phyloP scores from a whole-genome alignment of 2,888 invertebrate species.

The Ephialtes manifestator region DNA sequence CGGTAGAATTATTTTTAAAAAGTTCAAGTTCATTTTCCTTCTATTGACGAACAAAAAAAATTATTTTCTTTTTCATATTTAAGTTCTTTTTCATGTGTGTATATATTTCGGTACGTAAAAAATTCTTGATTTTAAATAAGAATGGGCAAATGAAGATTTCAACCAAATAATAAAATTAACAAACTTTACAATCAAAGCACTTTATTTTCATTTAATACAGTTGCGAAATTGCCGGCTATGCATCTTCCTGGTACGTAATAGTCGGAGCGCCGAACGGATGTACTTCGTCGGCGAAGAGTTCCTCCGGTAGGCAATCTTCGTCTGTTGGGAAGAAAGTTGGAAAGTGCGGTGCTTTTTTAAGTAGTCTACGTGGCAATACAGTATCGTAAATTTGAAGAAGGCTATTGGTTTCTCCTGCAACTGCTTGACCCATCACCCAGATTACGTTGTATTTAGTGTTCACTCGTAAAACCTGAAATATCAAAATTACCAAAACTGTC shows the following conservation, averaged over 20 bases:
- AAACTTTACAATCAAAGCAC: conserved; percentile 20
- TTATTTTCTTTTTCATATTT: too few relatives aligned
- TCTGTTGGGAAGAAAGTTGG: conserved; percentile 92
- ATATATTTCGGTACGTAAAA: too few relatives aligned
- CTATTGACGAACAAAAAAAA: too few relatives aligned
- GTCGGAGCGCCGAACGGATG: conserved; percentile 92
- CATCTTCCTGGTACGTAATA: conserved; percentile 88
- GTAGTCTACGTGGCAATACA: conserved; percentile 89
- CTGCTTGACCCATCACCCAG: conserved; percentile 93
- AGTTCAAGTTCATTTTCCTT: too few relatives aligned
- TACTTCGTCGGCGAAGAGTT: conserved; percentile 92
- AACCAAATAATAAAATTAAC: not conserved
- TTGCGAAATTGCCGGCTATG: conserved; percentile 48
- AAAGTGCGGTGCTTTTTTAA: conserved; percentile 90
- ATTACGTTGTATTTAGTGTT: conserved; percentile 98
- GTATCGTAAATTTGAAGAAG: conserved; percentile 95
- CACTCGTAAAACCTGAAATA: conserved; percentile 93
- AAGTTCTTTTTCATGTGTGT: too few relatives aligned
- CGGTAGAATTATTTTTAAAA: too few relatives aligned
- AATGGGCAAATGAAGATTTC: not conserved
- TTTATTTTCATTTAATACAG: conserved; percentile 59
- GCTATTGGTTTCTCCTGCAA: conserved; percentile 94
- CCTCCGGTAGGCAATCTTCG: conserved; percentile 89
- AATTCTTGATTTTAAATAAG: too few relatives aligned
- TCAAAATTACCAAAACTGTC: not conserved